Evolutionary conservation across 1,140 invertebrate genomes (phyloP).

Genomic region (Lysiphlebus fabarum): DNA sequence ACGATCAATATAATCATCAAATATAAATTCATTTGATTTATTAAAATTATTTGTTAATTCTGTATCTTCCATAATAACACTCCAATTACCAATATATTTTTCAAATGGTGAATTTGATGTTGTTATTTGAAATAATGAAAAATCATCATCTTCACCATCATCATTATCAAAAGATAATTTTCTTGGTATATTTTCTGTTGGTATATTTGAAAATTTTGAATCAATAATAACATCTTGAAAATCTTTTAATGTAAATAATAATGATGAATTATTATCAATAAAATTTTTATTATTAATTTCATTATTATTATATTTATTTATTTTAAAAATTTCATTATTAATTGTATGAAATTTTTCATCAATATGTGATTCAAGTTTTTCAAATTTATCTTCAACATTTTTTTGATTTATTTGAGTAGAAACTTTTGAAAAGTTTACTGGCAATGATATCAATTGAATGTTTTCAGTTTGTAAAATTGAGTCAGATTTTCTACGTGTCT

Average conservation of each 20-base stretch:
- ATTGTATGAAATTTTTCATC: too few relatives aligned
- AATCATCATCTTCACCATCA: slow-evolving; percentile 19
- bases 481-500: not conserved
- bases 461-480: not conserved
- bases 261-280: slow-evolving; percentile 30
- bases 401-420: not conserved
- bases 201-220: slow-evolving; percentile 10
- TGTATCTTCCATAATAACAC: slow-evolving; percentile 22
- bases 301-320: not conserved
- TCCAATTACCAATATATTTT: slow-evolving; percentile 38
- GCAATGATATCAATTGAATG: slow-evolving; percentile 6
- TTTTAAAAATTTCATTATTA: slow-evolving; percentile 4
- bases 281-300: not conserved
- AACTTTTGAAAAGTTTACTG: not conserved
- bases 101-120: slow-evolving; percentile 48
- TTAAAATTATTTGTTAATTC: slow-evolving; percentile 12
- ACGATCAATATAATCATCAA: slow-evolving; percentile 41
- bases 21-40: slow-evolving; percentile 33
- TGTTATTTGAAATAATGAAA: slow-evolving; percentile 45
- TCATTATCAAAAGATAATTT: slow-evolving; percentile 15
- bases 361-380: not conserved
- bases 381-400: not conserved
- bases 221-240: slow-evolving; percentile 43
- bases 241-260: slow-evolving; percentile 47
- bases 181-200: not conserved